Conservation (phyloP, 2,888 invertebrate genomes). For the Cerastoderma edule region DNA sequence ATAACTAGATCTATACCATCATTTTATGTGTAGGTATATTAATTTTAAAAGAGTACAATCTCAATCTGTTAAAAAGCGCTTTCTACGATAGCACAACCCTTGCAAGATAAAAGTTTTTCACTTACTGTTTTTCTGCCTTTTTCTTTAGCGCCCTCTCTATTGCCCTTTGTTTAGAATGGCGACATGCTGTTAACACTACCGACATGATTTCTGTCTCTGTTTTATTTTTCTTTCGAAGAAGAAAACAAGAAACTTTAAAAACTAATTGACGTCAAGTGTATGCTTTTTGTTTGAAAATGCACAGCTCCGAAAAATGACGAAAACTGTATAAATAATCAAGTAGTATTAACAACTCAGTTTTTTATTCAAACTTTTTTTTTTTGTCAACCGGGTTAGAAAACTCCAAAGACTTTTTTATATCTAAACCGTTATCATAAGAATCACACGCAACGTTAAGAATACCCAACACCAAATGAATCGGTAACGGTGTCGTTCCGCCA, state of each 20-base stretch:
- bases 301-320: background rate
- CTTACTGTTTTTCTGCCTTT: constrained; percentile 68
- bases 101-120: no score
- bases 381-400: background rate
- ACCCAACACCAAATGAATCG: constrained; percentile 2
- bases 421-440: background rate
- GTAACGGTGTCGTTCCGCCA: background rate
- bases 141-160: constrained; percentile 69
- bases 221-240: background rate
- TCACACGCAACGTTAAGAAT: constrained; percentile 13
- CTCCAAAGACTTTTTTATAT: background rate
- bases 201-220: constrained; percentile 56
- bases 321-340: background rate
- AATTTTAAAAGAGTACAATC: no score
- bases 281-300: background rate
- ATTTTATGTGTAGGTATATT: no score
- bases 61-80: no score
- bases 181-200: constrained; percentile 68
- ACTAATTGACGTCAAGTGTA: background rate
- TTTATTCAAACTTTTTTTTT: background rate
- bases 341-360: background rate
- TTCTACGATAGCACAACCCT: no score
- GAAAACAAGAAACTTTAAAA: background rate
- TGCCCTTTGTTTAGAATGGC: constrained; percentile 64
- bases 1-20: no score